Conservation (phyloP, 2,888 invertebrate species). For the Pomacea canaliculata region DNA sequence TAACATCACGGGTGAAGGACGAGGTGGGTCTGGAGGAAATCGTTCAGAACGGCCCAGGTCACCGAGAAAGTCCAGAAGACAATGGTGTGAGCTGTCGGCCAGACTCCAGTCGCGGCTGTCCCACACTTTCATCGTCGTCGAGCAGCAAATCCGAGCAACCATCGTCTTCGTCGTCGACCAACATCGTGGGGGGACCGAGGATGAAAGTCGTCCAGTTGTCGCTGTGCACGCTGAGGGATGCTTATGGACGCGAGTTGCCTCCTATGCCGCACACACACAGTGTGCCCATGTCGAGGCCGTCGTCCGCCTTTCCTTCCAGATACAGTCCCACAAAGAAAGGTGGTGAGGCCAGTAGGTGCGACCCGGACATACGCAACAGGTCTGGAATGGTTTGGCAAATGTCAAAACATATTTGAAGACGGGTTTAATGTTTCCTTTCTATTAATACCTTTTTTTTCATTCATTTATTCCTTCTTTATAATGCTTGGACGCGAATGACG, state of each 20-base stretch:
- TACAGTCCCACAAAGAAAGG: conserved; percentile 41
- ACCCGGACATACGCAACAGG: neutral
- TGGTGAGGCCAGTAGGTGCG: conserved; percentile 38
- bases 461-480: too few relatives aligned
- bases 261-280: conserved; percentile 40
- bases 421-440: too few relatives aligned
- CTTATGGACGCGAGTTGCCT: conserved; percentile 40
- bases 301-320: conserved; percentile 33
- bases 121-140: neutral
- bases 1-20: neutral
- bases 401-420: too few relatives aligned
- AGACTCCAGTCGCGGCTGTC: neutral
- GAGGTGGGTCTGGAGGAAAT: neutral
- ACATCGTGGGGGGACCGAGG: neutral
- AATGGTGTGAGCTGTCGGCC: neutral
- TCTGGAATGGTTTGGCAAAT: too few relatives aligned
- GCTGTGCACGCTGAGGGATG: conserved; percentile 22
- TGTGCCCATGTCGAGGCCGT: conserved; percentile 33
- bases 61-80: neutral
- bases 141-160: neutral
- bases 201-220: conserved; percentile 10
- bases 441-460: too few relatives aligned
- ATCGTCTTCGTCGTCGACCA: neutral
- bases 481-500: too few relatives aligned
- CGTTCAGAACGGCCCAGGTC: neutral